Evolutionary conservation across 2,113 vertebrate species (phyloP), one percentile per base, ranked within the genome.

Genomic region (Nymphicus hollandicus): DNA sequence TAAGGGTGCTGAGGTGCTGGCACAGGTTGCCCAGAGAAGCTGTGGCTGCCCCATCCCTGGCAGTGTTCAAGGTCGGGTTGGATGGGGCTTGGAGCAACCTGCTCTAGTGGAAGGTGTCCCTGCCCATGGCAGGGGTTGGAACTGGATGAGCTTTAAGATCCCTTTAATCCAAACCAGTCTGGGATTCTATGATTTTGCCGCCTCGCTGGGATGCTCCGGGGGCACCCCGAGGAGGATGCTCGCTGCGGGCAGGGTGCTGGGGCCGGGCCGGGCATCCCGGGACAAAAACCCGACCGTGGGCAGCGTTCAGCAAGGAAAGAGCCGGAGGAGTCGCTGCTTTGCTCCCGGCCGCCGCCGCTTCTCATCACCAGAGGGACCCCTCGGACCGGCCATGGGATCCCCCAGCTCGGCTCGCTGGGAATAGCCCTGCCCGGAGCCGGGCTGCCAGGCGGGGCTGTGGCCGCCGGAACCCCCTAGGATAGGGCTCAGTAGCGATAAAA

Each of bases 361-460:
- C 5, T 41, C 24, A 76, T 80, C 97, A 81, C 22, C 88, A 97
- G 96, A 88, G 89, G 96, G 94, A 93, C 87, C 86, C 94, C 88
- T 94, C 78, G 80, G 28, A 61, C 70, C 92, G 82, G 92, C 28
- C 87, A 64, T 3, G 47, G 52, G 31, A 4, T 95, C 92, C 95
- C 96, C 53, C 96, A 5, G 79, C 13, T 28, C 41, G 2, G 50
- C 27, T 24, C 27, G 23, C 8, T 47, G 28, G 55, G 13, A 6
- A 12, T 5, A 86, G 93, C 31, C 23, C 39, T 82, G 89, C 61
- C 10, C 0, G 20, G 94, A 91, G 46, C 93, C 44, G 29, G 37
- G 90, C 88, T 93, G 95, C 94, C 94, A 80, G 61, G 64, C 35
- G 24, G 17, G 13, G 28, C 33, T 97, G 96, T 76, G 97, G 97